Evolutionary conservation across 2,797 vertebrate genomes (phyloP), one percentile per base, ranked within the genome.

Genomic region (Tangara arthus): DNA sequence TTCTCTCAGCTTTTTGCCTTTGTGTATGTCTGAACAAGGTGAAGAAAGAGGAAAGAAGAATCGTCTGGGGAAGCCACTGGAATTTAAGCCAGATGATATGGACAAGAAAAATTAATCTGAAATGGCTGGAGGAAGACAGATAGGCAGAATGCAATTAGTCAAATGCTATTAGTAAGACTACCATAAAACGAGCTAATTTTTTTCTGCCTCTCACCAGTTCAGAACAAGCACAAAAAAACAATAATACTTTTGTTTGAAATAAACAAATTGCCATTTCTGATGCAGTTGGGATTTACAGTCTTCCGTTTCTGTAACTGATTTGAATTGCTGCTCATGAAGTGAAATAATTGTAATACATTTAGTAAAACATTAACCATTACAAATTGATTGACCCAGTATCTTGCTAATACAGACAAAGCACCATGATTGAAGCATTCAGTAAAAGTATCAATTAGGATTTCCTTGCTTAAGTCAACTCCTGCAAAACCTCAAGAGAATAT

Each of bases 1-100:
- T 93, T 96, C 89, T 88, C 79, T 95, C 72, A 57, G 87, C 90
- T 78, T 91, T 90, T 93, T 93, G 60, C 88, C 52, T 89, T 92
- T 94, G 82, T 92, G 77, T 94, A 18, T 77, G 39, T 93, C 71
- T 95, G 85, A 88, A 83, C 8, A 0, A 92, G 93, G 68, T 82
- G 82, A 88, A 14, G 78, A 92, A 81, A 87, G 57, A 92, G 32
- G 68, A 94, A 73, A 46, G 39, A 90, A 70, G 63, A 94, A 93
- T 93, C 0, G 0, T 65, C 82, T 73, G 22, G 64, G 82, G 75
- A 87, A 93, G 89, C 83, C 57, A 68, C 41, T 49, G 21, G 75
- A 86, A 46, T 95, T 93, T 90, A 87, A 94, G 75, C 17, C 30
- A 80, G 32, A 71, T 0, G 1, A 65, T 56, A 27, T 7, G 78